Base-by-base conservation (phyloP, 2,797 vertebrate species). In the Chaetodon trifasciatus region DNA sequence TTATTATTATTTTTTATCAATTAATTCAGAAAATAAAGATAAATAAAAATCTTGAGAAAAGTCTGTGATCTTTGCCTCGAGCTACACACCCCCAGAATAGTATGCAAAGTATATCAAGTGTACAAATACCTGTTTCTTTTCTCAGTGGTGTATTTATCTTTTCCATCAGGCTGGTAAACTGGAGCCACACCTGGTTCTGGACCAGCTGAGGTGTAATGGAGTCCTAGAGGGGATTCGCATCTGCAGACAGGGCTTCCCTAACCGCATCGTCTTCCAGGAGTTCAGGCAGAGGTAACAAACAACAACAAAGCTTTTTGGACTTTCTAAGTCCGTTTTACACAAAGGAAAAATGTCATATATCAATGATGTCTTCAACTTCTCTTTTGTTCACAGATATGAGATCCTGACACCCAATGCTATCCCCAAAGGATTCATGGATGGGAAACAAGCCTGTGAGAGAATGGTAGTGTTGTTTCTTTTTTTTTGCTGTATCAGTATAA, bases 261-360 rank as follows among this genome's bases (percentile, higher is more conserved):
- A 99, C 91, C 97, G 98, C 61, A 96, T 99, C n/a, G 97, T 99
- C 79, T 99, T 99, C 96, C 98, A 99, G 95, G 98, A 99, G 92
- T 99, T 99, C 94, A 97, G 98, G 84, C 98, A 99, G 95, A 96
- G 98, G 98, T 98, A 42, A 95, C 10, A 24, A 61, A 69, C 40
- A 53, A n/a, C 5, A 39, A 32, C 74, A 0, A 39, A 1, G 0
- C 10, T 2, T 50, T 67, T 40, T 62, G 1, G 64, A 19, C 7
- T 21, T 3, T 21, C 0, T 47, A 32, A 57, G 4, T 35, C 0
- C 0, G 32, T 32, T 58, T 52, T 52, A n/a, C 16, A 8, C 12
- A 5, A 17, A 32, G 28, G 28, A 32, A 32, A 32, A 32, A 32
- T 4, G 28, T 32, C 28, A 32, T 28, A 3, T 28, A 28, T 32